Evolutionary conservation across 1,140 invertebrate genomes (phyloP).

Genomic region (Macrocentrus cingulum): DNA sequence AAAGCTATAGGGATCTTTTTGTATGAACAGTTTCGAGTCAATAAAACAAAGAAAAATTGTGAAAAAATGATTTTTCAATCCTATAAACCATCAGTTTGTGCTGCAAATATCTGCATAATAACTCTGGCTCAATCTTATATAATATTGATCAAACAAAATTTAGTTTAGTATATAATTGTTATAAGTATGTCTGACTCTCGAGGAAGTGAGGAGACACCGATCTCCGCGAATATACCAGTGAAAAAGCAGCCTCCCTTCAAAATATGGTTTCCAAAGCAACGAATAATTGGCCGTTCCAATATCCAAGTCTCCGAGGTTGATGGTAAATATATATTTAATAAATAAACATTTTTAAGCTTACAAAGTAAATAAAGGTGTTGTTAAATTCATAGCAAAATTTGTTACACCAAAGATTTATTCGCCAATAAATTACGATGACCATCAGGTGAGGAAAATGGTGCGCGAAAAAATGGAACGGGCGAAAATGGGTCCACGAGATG

Average conservation of each 20-base stretch:
- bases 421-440: slow-evolving; percentile 26
- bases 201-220: slow-evolving; percentile 11
- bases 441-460: slow-evolving; percentile 28
- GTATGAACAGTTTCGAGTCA: too few species aligned
- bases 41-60: too few species aligned
- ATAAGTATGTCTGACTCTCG: slow-evolving; percentile 21
- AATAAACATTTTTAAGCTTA: neutral
- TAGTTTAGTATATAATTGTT: neutral
- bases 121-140: too few species aligned
- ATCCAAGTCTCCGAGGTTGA: slow-evolving; percentile 34
- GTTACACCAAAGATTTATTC: slow-evolving; percentile 51
- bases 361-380: slow-evolving; percentile 11
- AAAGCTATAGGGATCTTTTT: too few species aligned
- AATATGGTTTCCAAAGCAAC: slow-evolving; percentile 46
- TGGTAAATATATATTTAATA: slow-evolving; percentile 32
- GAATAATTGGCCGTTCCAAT: slow-evolving; percentile 42
- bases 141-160: too few species aligned
- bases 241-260: slow-evolving; percentile 46
- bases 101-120: too few species aligned
- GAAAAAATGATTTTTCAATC: too few species aligned
- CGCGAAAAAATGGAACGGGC: slow-evolving; percentile 32
- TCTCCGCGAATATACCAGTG: slow-evolving; percentile 17
- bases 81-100: too few species aligned
- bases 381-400: slow-evolving; percentile 38
- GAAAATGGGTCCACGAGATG: slow-evolving; percentile 31